Evolutionary conservation across 2,888 invertebrate genomes (phyloP), one percentile per base, ranked within the genome.

Genomic region (Teleogryllus oceanicus): DNA sequence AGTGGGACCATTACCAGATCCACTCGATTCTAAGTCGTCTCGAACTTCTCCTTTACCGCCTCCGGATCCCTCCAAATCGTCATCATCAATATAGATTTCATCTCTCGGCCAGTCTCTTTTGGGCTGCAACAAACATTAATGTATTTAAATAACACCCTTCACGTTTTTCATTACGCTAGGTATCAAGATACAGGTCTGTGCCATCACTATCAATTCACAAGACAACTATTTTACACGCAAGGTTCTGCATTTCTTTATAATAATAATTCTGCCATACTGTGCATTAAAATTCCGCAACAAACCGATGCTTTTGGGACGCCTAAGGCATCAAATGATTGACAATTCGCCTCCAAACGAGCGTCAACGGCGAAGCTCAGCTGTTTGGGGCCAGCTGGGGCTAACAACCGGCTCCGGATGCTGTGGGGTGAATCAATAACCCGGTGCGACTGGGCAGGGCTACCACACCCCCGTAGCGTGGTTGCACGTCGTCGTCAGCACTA

Each of bases 11-110:
- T 92, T 92, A 83, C 95, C 95, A 87, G 94, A 95, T 85, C 95
- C 95, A 86, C 95, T 95, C 86, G 94, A 93, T 89, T 95, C 95
- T 84, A 91, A 88, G 88, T 94, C 94, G 87, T 92, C 91, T 86
- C 90, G 87, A 89, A 94, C 91, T 88, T 91, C 92, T 83, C 90
- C 91, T 84, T 90, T 89, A 83, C 89, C 91, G 80, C 88, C 88
- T 84, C 92, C 92, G 84, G 92, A 92, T 82, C 92, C 92, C 86
- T 94, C 94, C 85, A 92, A 90, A 85, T 90, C 91, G 85, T 93
- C 94, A 88, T 93, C 94, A 88, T 94, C 94, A 86, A 94, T 91
- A 88, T 93, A 93, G 84, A 93, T 90, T 86, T 93, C 93, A 86
- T 89, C 90, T 84, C 89, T 88, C 79, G 87, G 85, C 81, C 87